These are phyloP conservation scores for Isaurus tuberculatus DNA, from an alignment of 92 coral and sea anemone genomes.

Conservation along the genomic window DNA sequence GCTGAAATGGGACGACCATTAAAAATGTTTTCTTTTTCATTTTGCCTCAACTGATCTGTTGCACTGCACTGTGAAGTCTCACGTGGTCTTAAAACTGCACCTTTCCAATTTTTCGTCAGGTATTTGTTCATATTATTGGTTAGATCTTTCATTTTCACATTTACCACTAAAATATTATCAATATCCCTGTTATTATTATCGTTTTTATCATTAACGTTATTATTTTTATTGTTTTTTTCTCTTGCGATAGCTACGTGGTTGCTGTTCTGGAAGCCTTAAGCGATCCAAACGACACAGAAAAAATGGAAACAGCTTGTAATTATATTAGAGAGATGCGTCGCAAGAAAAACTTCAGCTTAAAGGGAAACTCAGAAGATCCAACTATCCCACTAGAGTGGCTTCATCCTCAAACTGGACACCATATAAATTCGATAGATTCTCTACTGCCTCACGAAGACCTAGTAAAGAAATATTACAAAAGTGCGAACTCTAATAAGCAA, in stretches of 20 bases:
- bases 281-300: conserved; percentile 75
- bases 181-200: too few species aligned
- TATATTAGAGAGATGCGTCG: conserved; percentile 55
- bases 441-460: conserved; percentile 74
- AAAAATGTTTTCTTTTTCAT: too few species aligned
- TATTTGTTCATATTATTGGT: too few species aligned
- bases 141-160: too few species aligned
- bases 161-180: too few species aligned
- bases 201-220: too few species aligned
- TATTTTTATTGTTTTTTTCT: not conserved
- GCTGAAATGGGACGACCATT: too few species aligned
- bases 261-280: conserved; percentile 71
- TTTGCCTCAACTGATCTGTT: too few species aligned
- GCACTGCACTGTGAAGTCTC: too few species aligned
- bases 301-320: conserved; percentile 60
- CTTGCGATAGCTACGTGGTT: conserved; percentile 70
- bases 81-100: too few species aligned
- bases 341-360: conserved; percentile 49
- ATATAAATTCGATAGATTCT: conserved; percentile 74
- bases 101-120: too few species aligned
- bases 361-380: conserved; percentile 55
- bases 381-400: conserved; percentile 82
- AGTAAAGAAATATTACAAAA: conserved; percentile 55
- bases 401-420: conserved; percentile 64
- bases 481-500: not conserved